Percentiles rank a stretch among this genome's conserved stretches.
Conservation (phyloP, 2,113 vertebrate genomes). For the Varanus komodoensis region DNA sequence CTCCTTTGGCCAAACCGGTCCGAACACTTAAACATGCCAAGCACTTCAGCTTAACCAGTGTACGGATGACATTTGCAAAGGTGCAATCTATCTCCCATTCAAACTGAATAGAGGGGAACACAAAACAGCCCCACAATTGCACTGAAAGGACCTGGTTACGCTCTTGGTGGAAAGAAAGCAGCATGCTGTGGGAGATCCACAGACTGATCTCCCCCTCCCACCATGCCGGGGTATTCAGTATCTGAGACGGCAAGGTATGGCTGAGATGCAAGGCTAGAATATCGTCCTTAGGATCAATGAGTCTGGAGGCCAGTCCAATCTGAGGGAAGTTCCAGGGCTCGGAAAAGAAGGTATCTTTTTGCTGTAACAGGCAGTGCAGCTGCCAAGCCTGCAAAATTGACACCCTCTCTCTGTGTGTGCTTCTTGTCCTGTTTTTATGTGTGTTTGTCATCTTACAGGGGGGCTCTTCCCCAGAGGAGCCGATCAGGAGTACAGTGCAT, state of each 20-base stretch:
- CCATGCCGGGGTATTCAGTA: background rate
- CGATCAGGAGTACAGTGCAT: constrained; percentile 99
- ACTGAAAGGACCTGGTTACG: background rate
- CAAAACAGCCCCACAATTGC: background rate
- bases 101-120: background rate
- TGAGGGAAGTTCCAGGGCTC: background rate
- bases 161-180: background rate
- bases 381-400: constrained; percentile 6
- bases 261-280: background rate
- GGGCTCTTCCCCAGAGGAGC: constrained; percentile 97
- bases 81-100: background rate
- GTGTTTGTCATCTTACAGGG: constrained; percentile 82
- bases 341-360: background rate
- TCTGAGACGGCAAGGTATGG: background rate
- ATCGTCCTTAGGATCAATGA: background rate
- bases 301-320: background rate
- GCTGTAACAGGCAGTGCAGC: background rate
- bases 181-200: background rate
- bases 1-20: background rate
- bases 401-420: background rate
- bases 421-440: constrained; percentile 34
- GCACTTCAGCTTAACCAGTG: background rate
- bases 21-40: background rate
- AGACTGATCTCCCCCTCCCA: no score
- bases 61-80: background rate